phyloP scores from a whole-genome alignment of 2,888 invertebrate genomes.

The Euspilapteryx auroguttella region DNA sequence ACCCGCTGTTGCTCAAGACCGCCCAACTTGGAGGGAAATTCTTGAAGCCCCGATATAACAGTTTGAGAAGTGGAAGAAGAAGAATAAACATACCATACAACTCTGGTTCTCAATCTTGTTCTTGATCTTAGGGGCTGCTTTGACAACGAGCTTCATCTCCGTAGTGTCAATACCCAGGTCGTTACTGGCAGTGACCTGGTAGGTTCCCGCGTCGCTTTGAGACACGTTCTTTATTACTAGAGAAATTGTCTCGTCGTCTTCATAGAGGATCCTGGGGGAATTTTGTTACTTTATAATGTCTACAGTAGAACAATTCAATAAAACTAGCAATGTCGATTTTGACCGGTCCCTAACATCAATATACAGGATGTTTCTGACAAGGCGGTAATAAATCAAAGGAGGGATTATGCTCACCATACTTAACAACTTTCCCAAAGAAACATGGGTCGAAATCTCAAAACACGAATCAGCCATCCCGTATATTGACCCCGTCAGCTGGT shows the following conservation, averaged over 20 bases:
- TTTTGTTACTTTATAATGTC: not conserved
- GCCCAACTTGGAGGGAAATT: too few species aligned
- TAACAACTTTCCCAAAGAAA: too few species aligned
- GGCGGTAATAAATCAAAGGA: too few species aligned
- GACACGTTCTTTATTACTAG: slow-evolving; percentile 86
- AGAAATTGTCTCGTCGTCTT: slow-evolving; percentile 87
- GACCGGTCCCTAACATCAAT: too few species aligned
- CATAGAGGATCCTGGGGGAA: slow-evolving; percentile 69
- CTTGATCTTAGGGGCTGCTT: slow-evolving; percentile 85
- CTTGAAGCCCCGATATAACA: too few species aligned
- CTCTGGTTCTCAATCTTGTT: slow-evolving; percentile 76
- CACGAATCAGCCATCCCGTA: too few species aligned
- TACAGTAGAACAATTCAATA: not conserved
- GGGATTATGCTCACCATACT: too few species aligned
- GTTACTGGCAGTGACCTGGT: slow-evolving; percentile 79
- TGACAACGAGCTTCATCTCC: slow-evolving; percentile 75
- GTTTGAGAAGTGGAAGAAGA: too few species aligned
- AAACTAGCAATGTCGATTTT: not conserved
- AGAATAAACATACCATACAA: slow-evolving; percentile 61
- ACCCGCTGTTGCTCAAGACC: too few species aligned
- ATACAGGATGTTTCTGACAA: too few species aligned
- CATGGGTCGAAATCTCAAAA: too few species aligned
- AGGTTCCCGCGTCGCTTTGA: slow-evolving; percentile 80
- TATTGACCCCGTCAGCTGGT: too few species aligned
- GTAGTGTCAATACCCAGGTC: slow-evolving; percentile 80